Base-by-base conservation (phyloP, 2,888 invertebrate genomes). In the Stenolophus ochropezus region DNA sequence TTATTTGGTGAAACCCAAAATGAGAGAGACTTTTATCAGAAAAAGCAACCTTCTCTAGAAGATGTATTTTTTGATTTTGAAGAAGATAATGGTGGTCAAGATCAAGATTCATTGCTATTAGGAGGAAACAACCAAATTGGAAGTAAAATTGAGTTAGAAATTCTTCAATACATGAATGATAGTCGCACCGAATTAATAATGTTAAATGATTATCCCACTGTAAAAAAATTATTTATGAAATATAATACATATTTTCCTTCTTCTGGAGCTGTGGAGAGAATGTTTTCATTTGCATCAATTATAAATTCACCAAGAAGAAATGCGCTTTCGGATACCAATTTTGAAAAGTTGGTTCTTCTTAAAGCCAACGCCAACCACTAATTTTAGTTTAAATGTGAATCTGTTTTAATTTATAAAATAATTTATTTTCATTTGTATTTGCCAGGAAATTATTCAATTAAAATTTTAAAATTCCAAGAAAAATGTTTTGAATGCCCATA, bases 11-110 rank as follows among this genome's bases (percentile, higher is more conserved):
- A 51, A 16, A 8, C 51, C 51, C 51, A 51, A 49, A 51, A 51
- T 51, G 51, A 51, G 51, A 51, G 51, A 16, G 51, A 51, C 51
- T 14, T n/a, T 51, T 51, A 14, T 51, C 51, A 51, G 18, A 14
- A 51, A 51, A 49, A 49, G 49, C 49, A 49, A 49, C 49, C 49
- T n/a, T 49, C 49, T 49, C n/a, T 49, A 49, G 16, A 49, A 49
- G 49, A 49, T 49, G 49, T 14, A 49, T 49, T 49, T 49, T 49
- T 49, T 49, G n/a, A 49, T 49, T 6, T 49, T 49, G 16, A 49
- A 49, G 49, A 49, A 49, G 49, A 49, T 49, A 49, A 49, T 49
- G 49, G 49, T 14, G n/a, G 49, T 49, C 49, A 49, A 49, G 16
- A 49, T n/a, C 49, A 49, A 49, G 1, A 49, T 49, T n/a, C 49